Evolutionary conservation across 2,888 invertebrate species (phyloP).

Genomic region (Siphonodentalium dalli): DNA sequence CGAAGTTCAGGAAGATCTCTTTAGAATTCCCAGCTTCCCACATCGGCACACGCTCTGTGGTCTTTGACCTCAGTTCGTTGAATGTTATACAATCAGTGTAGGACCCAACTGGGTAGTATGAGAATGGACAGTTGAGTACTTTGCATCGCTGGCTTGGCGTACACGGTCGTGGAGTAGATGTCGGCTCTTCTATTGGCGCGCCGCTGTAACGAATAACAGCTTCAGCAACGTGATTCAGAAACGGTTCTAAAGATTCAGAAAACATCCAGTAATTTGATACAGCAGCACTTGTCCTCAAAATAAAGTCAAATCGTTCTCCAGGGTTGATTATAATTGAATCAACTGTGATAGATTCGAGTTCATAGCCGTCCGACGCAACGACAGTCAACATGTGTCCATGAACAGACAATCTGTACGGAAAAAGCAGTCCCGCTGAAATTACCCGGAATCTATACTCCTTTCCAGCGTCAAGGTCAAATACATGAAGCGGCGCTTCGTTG

Average conservation of each 20-base stretch:
- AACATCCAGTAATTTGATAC: conserved; percentile 39
- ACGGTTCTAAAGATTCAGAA: conserved; percentile 32
- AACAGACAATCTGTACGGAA: conserved; percentile 40
- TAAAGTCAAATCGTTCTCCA: conserved; percentile 45
- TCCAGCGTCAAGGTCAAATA: conserved; percentile 18
- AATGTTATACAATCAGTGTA: background rate
- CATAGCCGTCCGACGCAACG: conserved; percentile 38
- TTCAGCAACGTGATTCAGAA: conserved; percentile 20
- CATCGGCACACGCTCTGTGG: background rate
- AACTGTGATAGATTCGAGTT: conserved; percentile 4
- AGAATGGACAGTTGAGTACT: background rate
- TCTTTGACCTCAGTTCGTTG: conserved; percentile 6
- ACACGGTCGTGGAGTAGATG: conserved; percentile 2
- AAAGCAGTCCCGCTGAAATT: conserved; percentile 35
- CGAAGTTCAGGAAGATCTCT: conserved; percentile 40
- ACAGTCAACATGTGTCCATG: conserved; percentile 39
- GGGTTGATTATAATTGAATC: conserved; percentile 39
- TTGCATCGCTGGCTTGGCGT: conserved; percentile 4
- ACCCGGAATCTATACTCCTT: conserved; percentile 35
- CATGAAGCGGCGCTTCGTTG: conserved; percentile 8
- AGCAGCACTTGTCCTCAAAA: conserved; percentile 30
- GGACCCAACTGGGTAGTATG: background rate
- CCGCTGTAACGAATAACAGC: conserved; percentile 38
- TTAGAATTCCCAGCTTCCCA: conserved; percentile 1
- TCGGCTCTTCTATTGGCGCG: conserved; percentile 27